A percentile compares a stretch with the other conserved stretches of the same genome.
These are phyloP conservation scores for Threskiornis aethiopicus DNA, from an alignment of 2,797 vertebrate species.

Conservation along the genomic window DNA sequence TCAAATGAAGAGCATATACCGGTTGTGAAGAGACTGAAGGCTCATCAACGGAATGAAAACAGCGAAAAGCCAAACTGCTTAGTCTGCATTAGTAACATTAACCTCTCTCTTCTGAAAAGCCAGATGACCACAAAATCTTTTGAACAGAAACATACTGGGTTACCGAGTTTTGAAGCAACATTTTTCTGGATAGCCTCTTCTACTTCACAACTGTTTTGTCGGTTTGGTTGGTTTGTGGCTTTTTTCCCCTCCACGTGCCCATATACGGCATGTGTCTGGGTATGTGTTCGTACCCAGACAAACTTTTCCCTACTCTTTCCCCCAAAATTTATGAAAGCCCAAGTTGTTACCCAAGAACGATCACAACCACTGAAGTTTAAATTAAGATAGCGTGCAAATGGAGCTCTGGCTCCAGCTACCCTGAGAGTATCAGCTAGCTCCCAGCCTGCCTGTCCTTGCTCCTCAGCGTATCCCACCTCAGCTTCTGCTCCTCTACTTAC, in stretches of 20 bases:
- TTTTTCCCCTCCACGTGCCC: neutral
- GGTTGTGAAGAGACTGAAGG: neutral
- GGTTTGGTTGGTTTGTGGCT: neutral
- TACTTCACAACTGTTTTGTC: neutral
- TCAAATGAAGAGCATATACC: rapidly evolving
- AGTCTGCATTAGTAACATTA: neutral
- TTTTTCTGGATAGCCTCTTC: neutral
- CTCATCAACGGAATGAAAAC: neutral
- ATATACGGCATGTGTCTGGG: neutral
- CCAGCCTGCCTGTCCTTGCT: neutral
- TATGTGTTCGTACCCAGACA: neutral
- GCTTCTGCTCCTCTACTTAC: neutral
- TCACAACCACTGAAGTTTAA: neutral
- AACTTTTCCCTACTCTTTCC: neutral
- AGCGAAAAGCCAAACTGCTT: neutral
- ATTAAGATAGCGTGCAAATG: rapidly evolving
- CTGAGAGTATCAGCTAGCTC: too few species aligned
- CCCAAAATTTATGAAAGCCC: neutral
- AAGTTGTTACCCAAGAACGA: rapidly evolving
- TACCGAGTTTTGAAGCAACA: rapidly evolving
- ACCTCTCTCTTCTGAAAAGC: neutral
- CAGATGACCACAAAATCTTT: neutral
- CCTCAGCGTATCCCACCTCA: neutral
- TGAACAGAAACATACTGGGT: neutral
- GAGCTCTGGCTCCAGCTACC: neutral